Base-by-base conservation (phyloP, 2,888 invertebrate genomes). In the Pteria penguin region DNA sequence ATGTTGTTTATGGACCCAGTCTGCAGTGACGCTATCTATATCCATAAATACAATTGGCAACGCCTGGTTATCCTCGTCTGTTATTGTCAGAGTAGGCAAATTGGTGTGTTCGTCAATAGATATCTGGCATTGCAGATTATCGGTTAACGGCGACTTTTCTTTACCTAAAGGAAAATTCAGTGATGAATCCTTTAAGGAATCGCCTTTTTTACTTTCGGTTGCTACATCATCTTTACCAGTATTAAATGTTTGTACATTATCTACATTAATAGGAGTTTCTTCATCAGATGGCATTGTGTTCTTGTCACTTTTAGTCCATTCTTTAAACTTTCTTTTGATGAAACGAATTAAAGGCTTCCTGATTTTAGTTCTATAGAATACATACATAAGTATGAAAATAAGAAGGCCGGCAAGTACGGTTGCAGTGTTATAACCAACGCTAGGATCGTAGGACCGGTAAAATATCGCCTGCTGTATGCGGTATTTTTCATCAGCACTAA, bases 1-100 rank as follows among this genome's bases (percentile, higher is more conserved):
- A 32, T 77, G 73, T 29, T 77, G 76, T 66, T 77, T 69, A 29
- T 77, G 76, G 18, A 77, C 76, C 76, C 76, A 77, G 54, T 77
- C 76, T 14, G 76, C 76, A 2, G 76, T 77, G 32, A 68, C 72
- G 45, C 36, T 45, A 60, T 77, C 72, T 36, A 73, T 73, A 32
- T 77, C 76, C 73, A 77, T 69, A 32, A 77, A 72, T 33, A 77
- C 72, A 54, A 77, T 65, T 2, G 76, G 76, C n/a, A 73, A 65
- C 18, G 62, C 66, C 22, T 77, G 63, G 8, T 57, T 24, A 24
- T 72, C 72, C 24, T 77, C 72, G 3, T 77, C 65, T 26, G 69
- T 55, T 14, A 75, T 63, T 24, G 75, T 70, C 32, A 75, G 36
- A 29, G 57, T 70, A 4, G 69, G 75, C 26, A 75, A 26, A 29